These are phyloP conservation scores for Leptopterna dolabrata DNA, from an alignment of 2,888 invertebrate species.

Conservation along the genomic window DNA sequence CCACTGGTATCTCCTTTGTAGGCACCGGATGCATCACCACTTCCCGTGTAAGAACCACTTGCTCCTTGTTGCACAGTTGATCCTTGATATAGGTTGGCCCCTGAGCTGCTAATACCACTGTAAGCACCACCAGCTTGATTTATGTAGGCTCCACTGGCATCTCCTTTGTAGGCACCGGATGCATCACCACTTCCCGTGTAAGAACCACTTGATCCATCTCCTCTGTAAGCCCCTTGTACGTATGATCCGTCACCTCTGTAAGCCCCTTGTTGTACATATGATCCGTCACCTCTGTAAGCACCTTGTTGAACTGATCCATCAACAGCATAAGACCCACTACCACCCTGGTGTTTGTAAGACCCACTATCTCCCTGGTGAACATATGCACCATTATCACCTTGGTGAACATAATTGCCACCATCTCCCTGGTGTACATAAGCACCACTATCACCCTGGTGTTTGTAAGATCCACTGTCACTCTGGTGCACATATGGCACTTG, in stretches of 20 bases:
- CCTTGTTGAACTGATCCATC: background rate
- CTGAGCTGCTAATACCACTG: background rate
- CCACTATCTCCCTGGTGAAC: constrained; percentile 44
- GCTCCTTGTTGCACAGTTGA: background rate
- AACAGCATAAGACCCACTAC: background rate
- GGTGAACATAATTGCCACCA: background rate
- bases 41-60: background rate
- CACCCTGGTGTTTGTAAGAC: constrained; percentile 30
- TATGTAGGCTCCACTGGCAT: background rate
- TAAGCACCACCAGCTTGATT: constrained; percentile 49
- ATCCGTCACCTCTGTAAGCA: constrained; percentile 25
- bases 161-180: constrained; percentile 7
- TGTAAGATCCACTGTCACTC: constrained; percentile 17
- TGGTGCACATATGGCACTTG: constrained; percentile 49
- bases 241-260: background rate
- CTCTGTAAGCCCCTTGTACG: background rate
- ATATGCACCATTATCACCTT: constrained; percentile 15
- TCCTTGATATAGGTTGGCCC: constrained; percentile 53
- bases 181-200: background rate
- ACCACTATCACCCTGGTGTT: constrained; percentile 15
- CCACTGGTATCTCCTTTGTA: background rate
- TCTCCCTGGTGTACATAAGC: constrained; percentile 14
- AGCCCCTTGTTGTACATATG: background rate
- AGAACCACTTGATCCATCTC: background rate
- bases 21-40: constrained; percentile 15